These are phyloP conservation scores for Conger conger DNA, from an alignment of 2,113 vertebrate genomes.

Conservation along the genomic window DNA sequence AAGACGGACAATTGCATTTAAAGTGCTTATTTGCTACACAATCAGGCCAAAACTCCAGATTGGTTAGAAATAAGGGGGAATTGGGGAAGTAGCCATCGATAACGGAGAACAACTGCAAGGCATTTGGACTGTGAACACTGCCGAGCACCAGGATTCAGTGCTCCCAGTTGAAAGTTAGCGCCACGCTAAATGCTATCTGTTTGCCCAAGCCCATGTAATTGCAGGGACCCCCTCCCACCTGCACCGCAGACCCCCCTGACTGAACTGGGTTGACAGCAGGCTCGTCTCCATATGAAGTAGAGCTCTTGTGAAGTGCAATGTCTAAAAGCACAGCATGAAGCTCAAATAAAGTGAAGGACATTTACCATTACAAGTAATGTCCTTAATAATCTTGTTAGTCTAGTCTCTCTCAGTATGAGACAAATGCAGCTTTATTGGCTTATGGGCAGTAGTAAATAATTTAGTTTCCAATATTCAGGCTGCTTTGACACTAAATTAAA, in stretches of 20 bases:
- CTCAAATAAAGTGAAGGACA: conserved; percentile 92
- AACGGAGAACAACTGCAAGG: neutral
- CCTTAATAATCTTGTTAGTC: conserved; percentile 99
- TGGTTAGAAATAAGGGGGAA: neutral
- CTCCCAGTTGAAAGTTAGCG: neutral
- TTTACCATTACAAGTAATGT: conserved; percentile 95
- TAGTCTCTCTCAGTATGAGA: conserved; percentile 86
- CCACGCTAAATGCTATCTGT: neutral
- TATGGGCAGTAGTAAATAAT: conserved; percentile 97
- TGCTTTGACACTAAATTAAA: conserved; percentile 99
- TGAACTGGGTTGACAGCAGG: conserved; percentile 67
- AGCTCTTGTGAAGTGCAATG: conserved; percentile 84
- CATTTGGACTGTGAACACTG: neutral
- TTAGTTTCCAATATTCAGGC: conserved; percentile 92
- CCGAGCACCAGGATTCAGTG: neutral
- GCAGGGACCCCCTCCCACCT: conserved; percentile 1
- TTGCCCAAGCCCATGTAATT: neutral
- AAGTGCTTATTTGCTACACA: neutral
- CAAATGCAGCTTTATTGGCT: conserved; percentile 98
- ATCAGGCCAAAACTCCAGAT: neutral
- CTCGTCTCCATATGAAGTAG: conserved; percentile 80
- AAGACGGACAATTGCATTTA: neutral
- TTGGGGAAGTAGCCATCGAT: neutral
- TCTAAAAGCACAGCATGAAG: conserved; percentile 86
- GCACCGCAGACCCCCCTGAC: conserved; percentile 9